A percentile compares a stretch with the other conserved stretches of the same genome.
Evolutionary conservation across 1,140 invertebrate genomes (phyloP).

Genomic region (Trichonephila clavata): DNA sequence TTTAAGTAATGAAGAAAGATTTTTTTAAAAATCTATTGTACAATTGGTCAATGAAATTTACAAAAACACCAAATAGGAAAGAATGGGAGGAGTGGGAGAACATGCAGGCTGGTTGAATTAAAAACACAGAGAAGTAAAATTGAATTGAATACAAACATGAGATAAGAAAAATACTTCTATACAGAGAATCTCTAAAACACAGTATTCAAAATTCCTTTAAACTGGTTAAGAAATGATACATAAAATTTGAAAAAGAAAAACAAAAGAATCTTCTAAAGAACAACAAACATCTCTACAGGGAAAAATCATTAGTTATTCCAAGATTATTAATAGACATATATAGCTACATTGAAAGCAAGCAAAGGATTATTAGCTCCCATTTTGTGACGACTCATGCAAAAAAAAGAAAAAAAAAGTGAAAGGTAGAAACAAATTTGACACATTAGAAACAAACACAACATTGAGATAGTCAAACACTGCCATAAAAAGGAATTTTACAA

Average conservation of each 20-base stretch:
- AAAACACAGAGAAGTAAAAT: neutral
- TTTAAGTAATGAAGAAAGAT: neutral
- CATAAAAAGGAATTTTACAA: too few relatives aligned
- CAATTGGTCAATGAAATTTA: neutral
- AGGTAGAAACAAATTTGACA: too few relatives aligned
- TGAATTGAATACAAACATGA: neutral
- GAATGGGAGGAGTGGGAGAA: slow-evolving; percentile 31
- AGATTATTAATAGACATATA: neutral
- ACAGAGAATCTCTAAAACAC: neutral
- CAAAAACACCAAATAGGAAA: slow-evolving; percentile 22
- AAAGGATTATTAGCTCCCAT: neutral
- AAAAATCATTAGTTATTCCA: neutral
- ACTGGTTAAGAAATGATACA: neutral
- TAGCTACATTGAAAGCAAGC: slow-evolving; percentile 42
- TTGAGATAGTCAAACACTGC: too few relatives aligned
- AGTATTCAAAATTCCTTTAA: too few relatives aligned
- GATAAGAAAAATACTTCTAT: neutral
- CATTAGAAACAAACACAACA: too few relatives aligned
- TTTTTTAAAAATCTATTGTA: neutral
- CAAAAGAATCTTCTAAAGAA: neutral
- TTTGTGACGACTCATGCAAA: neutral
- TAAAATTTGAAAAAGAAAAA: neutral
- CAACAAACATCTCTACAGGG: neutral
- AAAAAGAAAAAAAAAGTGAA: neutral
- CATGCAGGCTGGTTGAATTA: slow-evolving; percentile 27